phyloP scores from a whole-genome alignment of 2,113 vertebrate genomes.

The Pollachius pollachius region DNA sequence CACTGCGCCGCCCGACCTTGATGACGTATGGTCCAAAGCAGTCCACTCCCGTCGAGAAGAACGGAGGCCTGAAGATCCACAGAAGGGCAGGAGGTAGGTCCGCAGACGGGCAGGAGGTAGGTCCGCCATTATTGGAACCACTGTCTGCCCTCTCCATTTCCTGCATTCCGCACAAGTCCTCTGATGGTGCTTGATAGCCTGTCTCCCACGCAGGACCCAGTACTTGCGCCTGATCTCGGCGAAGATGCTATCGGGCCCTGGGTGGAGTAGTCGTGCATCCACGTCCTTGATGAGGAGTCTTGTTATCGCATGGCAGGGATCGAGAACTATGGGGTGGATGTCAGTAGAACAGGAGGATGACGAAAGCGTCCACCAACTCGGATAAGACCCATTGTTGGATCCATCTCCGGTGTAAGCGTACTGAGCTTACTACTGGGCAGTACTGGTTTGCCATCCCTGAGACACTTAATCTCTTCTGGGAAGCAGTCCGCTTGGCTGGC shows the following conservation, averaged over 20 bases:
- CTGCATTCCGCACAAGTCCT: background rate
- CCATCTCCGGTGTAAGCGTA: background rate
- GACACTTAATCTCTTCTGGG: no score
- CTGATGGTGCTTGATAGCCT: background rate
- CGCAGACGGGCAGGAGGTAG: background rate
- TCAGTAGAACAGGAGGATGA: background rate
- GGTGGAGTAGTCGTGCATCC: no score
- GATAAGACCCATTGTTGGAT: background rate
- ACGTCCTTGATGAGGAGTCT: no score
- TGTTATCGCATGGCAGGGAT: background rate
- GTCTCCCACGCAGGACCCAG: background rate
- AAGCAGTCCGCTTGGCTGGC: background rate
- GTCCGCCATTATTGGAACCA: constrained; percentile 6
- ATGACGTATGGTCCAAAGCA: constrained; percentile 14
- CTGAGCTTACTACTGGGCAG: background rate
- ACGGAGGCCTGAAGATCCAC: background rate
- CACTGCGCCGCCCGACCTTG: background rate
- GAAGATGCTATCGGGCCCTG: background rate
- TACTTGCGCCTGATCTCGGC: background rate
- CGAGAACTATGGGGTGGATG: constrained; percentile 1
- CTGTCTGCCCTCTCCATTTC: background rate
- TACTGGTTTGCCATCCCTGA: background rate
- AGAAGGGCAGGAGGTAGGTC: no score
- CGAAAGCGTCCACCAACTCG: background rate
- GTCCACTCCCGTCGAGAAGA: constrained; percentile 11